Evolutionary conservation across 2,113 vertebrate genomes (phyloP).

Genomic region (Bufo gargarizans): DNA sequence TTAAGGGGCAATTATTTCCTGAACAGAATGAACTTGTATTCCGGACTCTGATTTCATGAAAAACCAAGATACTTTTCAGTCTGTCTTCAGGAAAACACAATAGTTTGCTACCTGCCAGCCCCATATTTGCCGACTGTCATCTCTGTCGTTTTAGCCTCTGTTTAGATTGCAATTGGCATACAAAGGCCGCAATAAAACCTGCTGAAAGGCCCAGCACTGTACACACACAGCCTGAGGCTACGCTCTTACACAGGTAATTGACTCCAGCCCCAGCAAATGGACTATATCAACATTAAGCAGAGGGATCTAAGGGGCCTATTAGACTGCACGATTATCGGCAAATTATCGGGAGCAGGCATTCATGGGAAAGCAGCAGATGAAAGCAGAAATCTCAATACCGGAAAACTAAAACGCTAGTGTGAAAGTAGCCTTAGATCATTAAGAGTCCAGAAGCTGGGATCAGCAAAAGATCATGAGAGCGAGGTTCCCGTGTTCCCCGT

Average conservation of each 20-base stretch:
- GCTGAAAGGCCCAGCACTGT: background rate
- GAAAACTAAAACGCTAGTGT: too few species aligned
- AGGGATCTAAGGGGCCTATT: too few species aligned
- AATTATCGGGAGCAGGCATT: too few species aligned
- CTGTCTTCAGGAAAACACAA: background rate
- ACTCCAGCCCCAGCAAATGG: slow-evolving; percentile 6
- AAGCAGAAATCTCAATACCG: too few species aligned
- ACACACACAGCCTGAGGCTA: background rate
- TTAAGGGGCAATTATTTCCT: background rate
- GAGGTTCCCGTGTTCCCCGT: too few species aligned
- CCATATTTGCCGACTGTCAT: slow-evolving; percentile 26
- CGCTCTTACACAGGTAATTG: slow-evolving; percentile 25
- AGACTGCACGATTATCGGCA: too few species aligned
- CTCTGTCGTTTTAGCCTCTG: slow-evolving; percentile 26
- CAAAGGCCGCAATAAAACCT: slow-evolving; percentile 14
- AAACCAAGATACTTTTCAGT: slow-evolving; percentile 10
- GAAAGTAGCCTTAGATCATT: too few species aligned
- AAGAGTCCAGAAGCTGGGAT: too few species aligned
- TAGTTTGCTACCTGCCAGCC: background rate
- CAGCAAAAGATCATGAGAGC: too few species aligned
- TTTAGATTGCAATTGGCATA: slow-evolving; percentile 24
- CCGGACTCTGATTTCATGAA: background rate
- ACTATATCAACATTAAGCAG: background rate
- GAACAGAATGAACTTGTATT: background rate
- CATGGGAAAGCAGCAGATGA: too few species aligned